Conservation (phyloP, 2,888 invertebrate genomes). For the Perizoma flavofasciatum region DNA sequence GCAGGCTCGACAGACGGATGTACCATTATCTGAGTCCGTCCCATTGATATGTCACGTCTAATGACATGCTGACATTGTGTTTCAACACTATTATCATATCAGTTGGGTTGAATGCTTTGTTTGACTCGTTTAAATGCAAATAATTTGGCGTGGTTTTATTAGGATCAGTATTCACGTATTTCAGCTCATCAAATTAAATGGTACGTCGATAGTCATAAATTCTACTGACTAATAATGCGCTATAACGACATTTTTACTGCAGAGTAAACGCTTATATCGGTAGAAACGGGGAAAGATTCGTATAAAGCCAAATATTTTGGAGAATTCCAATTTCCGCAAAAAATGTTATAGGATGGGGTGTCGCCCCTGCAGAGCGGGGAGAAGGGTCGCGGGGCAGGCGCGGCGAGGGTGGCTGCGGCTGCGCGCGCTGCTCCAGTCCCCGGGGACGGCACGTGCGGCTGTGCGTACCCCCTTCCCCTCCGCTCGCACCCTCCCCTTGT, state of each 20-base stretch:
- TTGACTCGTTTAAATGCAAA: constrained; percentile 14
- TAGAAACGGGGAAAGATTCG: constrained; percentile 33
- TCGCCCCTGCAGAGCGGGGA: constrained; percentile 69
- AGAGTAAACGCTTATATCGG: constrained; percentile 27
- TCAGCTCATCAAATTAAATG: too few relatives aligned
- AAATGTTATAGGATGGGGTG: constrained; percentile 67
- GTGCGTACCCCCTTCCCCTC: constrained; percentile 48
- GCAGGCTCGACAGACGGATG: constrained; percentile 54
- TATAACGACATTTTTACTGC: constrained; percentile 28
- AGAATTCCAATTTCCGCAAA: constrained; percentile 77
- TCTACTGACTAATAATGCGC: neutral
- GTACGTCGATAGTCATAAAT: too few relatives aligned
- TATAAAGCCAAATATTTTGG: constrained; percentile 52
- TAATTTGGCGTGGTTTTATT: constrained; percentile 3
- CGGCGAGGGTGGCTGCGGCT: constrained; percentile 47
- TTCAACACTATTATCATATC: constrained; percentile 59
- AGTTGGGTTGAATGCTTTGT: constrained; percentile 38
- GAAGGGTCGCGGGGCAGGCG: constrained; percentile 45
- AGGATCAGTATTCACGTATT: too few relatives aligned
- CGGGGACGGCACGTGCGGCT: constrained; percentile 56
- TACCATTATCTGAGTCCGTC: constrained; percentile 61
- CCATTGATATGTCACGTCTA: constrained; percentile 70
- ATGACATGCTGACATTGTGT: constrained; percentile 58
- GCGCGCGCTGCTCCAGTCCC: constrained; percentile 53
- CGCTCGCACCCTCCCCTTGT: constrained; percentile 36